These are phyloP conservation scores for Semibalanus balanoides DNA, from an alignment of 1,140 invertebrate genomes.

Conservation along the genomic window DNA sequence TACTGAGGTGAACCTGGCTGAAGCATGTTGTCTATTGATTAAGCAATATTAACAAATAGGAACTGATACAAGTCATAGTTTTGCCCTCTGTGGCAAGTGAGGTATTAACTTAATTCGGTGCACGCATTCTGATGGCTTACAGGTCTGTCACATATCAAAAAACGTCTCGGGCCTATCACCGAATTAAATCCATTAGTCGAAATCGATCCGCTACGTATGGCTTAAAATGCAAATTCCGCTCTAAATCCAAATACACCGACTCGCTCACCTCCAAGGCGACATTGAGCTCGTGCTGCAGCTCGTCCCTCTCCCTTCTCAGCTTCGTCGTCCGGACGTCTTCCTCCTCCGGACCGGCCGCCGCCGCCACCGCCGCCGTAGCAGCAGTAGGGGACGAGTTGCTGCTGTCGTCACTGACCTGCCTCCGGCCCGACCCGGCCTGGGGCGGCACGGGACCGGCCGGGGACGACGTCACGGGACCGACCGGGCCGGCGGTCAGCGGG, in stretches of 20 bases:
- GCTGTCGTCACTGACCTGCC: conserved; percentile 27
- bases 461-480: conserved; percentile 20
- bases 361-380: conserved; percentile 39
- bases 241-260: neutral
- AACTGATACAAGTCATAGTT: no score
- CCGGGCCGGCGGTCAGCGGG: conserved; percentile 20
- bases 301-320: conserved; percentile 25
- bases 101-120: no score
- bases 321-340: conserved; percentile 19
- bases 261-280: conserved; percentile 27
- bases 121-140: neutral
- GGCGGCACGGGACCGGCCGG: conserved; percentile 20
- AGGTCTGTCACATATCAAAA: neutral
- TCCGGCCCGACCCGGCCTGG: conserved; percentile 23
- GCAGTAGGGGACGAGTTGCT: conserved; percentile 39
- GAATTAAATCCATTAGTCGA: no score
- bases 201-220: no score
- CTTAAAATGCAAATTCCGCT: no score
- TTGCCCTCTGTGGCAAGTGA: no score
- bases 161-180: neutral
- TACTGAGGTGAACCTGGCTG: no score
- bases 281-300: conserved; percentile 48
- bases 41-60: no score
- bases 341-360: conserved; percentile 31
- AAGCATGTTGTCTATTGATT: no score